These are phyloP conservation scores for Drosophila punjabiensis DNA, from an alignment of 1,140 invertebrate genomes.

Conservation along the genomic window DNA sequence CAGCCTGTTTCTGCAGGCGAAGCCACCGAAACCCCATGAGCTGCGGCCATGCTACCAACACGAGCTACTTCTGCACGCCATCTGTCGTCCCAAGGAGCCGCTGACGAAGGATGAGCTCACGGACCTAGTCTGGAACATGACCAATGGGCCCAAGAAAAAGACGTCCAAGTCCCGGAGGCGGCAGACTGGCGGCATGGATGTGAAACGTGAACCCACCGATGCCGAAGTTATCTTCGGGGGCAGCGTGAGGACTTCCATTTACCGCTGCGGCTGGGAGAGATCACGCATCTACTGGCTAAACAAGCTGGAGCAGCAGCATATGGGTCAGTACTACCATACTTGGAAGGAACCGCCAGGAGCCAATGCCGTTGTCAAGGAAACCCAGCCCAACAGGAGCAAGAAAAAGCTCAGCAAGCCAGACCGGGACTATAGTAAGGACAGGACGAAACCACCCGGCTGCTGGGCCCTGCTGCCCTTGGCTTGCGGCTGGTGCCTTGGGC, in stretches of 20 bases:
- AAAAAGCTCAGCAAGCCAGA: not conserved
- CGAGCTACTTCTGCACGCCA: slow-evolving; percentile 22
- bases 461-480: slow-evolving; percentile 35
- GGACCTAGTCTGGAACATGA: slow-evolving; percentile 25
- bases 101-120: slow-evolving; percentile 15
- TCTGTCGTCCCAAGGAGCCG: slow-evolving; percentile 17
- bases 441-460: slow-evolving; percentile 1
- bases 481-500: slow-evolving; percentile 12
- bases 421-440: not conserved
- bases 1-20: slow-evolving; percentile 9
- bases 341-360: not conserved
- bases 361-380: not conserved
- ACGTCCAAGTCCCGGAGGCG: slow-evolving; percentile 9
- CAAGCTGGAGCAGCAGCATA: slow-evolving; percentile 37
- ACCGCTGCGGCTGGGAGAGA: slow-evolving; percentile 36
- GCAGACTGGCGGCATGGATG: slow-evolving; percentile 30
- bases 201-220: slow-evolving; percentile 34
- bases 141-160: slow-evolving; percentile 4
- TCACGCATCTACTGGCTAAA: slow-evolving; percentile 64
- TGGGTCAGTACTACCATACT: not conserved
- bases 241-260: not conserved
- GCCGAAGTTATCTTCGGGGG: slow-evolving; percentile 51
- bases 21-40: not conserved
- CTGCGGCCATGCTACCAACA: slow-evolving; percentile 14
- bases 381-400: not conserved